Percentiles rank a stretch among this genome's conserved stretches.
Evolutionary conservation across 2,888 invertebrate genomes (phyloP).

Genomic region (Phrixothrix hirtus): DNA sequence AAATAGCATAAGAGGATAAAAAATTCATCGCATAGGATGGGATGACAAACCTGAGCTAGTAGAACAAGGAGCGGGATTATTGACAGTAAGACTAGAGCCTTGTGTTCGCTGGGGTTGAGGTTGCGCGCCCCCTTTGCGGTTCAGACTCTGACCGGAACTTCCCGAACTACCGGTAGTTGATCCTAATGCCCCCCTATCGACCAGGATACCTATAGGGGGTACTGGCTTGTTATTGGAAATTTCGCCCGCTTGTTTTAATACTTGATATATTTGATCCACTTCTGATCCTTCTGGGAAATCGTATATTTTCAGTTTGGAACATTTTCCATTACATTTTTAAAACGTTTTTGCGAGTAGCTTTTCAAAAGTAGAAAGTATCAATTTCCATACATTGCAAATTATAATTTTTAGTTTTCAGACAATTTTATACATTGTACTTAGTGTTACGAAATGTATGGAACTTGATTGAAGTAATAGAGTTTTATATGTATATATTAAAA

Average conservation of each 20-base stretch:
- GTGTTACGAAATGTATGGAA: too few relatives aligned
- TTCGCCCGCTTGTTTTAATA: slow-evolving; percentile 92
- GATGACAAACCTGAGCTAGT: slow-evolving; percentile 70
- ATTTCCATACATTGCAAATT: background rate
- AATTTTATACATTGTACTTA: too few relatives aligned
- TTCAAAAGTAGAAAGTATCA: too few relatives aligned
- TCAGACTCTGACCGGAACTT: slow-evolving; percentile 61
- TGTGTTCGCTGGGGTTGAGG: slow-evolving; percentile 55
- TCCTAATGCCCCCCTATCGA: slow-evolving; percentile 45
- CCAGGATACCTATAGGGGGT: slow-evolving; percentile 56
- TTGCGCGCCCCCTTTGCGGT: slow-evolving; percentile 53
- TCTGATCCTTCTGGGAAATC: slow-evolving; percentile 55
- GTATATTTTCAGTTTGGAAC: slow-evolving; percentile 14
- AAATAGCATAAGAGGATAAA: slow-evolving; percentile 19
- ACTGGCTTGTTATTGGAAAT: slow-evolving; percentile 64
- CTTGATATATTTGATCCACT: slow-evolving; percentile 93
- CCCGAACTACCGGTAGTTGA: slow-evolving; percentile 54
- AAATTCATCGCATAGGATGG: slow-evolving; percentile 6
- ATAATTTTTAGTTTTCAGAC: too few relatives aligned
- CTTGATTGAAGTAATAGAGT: too few relatives aligned
- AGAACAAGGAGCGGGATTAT: slow-evolving; percentile 66
- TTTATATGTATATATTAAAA: too few relatives aligned
- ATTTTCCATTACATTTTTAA: too few relatives aligned
- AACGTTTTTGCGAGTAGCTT: too few relatives aligned
- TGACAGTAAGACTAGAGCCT: slow-evolving; percentile 62